Conservation (phyloP, 2,113 vertebrate species). For the Siphamia tubifer region DNA sequence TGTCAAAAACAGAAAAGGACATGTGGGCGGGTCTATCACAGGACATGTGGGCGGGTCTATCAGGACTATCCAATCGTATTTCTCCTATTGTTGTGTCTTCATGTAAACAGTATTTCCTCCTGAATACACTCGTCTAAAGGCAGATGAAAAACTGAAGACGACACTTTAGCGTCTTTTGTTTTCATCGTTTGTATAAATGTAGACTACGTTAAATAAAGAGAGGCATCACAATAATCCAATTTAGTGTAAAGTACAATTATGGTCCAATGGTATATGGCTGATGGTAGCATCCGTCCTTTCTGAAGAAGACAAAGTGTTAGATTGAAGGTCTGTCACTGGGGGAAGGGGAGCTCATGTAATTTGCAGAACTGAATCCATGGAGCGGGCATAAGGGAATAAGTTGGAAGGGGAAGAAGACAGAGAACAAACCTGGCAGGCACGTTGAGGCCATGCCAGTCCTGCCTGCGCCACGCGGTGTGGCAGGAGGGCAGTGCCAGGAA, state of each 20-base stretch:
- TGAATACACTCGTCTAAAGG: too few relatives aligned
- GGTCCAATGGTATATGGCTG: constrained; percentile 42
- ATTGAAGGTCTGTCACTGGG: constrained; percentile 75
- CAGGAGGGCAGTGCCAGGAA: constrained; percentile 81
- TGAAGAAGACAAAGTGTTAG: constrained; percentile 73
- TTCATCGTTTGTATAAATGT: background rate
- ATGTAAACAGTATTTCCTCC: too few relatives aligned
- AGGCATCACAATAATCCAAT: constrained; percentile 49
- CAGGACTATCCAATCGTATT: too few relatives aligned
- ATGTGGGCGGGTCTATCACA: too few relatives aligned
- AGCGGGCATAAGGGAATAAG: constrained; percentile 78
- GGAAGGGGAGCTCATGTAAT: constrained; percentile 78
- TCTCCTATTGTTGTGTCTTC: too few relatives aligned
- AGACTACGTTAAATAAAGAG: constrained; percentile 15
- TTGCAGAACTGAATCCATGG: constrained; percentile 72
- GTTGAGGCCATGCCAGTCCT: constrained; percentile 84
- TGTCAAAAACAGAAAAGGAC: too few relatives aligned
- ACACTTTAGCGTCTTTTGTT: too few relatives aligned
- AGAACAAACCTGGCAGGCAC: constrained; percentile 82
- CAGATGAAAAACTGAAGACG: too few relatives aligned
- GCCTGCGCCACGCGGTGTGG: constrained; percentile 82
- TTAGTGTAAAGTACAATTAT: constrained; percentile 53
- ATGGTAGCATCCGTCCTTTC: constrained; percentile 63
- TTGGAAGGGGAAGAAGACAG: constrained; percentile 76
- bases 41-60: too few relatives aligned